Evolutionary conservation across 2,113 vertebrate species (phyloP).

Genomic region (Athene noctua): DNA sequence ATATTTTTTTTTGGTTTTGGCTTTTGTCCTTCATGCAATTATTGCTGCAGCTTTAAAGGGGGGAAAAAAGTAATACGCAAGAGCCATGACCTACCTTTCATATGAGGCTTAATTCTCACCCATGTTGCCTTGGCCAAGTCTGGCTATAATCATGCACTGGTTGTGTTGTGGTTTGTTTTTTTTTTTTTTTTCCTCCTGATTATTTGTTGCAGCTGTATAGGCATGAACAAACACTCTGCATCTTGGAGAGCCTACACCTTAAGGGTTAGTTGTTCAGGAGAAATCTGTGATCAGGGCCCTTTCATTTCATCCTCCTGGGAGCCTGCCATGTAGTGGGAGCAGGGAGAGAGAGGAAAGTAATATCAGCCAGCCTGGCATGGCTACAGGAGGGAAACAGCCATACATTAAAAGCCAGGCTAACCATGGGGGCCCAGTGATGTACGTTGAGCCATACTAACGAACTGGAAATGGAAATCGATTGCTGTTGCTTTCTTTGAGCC

Average conservation of each 20-base stretch:
- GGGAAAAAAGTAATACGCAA: neutral
- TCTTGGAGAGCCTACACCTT: neutral
- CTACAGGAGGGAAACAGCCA: neutral
- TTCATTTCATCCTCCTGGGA: neutral
- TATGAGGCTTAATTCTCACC: neutral
- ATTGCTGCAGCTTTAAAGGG: neutral
- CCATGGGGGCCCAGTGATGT: neutral
- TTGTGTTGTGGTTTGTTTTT: too few species aligned
- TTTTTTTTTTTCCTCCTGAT: neutral
- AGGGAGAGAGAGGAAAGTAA: neutral
- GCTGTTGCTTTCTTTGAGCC: neutral
- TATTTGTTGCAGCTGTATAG: neutral
- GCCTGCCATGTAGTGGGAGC: neutral
- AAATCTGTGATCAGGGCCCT: neutral
- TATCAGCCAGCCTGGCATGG: neutral
- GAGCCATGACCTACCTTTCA: neutral
- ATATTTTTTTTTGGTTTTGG: fast-evolving
- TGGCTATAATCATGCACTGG: neutral
- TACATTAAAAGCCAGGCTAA: neutral
- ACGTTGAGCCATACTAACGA: neutral
- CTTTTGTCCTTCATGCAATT: neutral
- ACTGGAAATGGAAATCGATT: neutral
- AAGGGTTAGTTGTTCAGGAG: neutral
- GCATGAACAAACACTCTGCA: neutral
- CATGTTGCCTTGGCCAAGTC: neutral